Percentiles rank a stretch among this genome's conserved stretches.
Conservation (phyloP, 1,140 invertebrate species). For the Vanessa atalanta region DNA sequence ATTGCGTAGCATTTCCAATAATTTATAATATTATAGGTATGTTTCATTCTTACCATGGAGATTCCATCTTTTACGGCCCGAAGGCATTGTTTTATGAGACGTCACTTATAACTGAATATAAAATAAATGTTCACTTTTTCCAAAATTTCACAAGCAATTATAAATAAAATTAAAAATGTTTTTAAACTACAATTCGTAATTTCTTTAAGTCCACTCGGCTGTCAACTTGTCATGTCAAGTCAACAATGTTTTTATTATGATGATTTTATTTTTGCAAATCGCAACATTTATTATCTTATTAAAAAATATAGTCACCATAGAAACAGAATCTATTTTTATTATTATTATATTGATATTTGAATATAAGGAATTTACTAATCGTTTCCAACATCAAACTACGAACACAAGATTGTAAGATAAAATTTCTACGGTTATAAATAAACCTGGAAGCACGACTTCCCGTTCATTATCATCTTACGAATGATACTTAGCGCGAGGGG, state of each 20-base stretch:
- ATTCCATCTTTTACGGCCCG: conserved; percentile 82
- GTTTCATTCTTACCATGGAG: conserved; percentile 80
- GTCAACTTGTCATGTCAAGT: conserved; percentile 30
- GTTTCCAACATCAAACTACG: no score
- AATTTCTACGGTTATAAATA: conserved; percentile 8
- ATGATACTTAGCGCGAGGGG: conserved; percentile 33
- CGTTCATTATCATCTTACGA: conserved; percentile 32
- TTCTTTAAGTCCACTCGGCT: conserved; percentile 11
- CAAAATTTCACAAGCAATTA: conserved; percentile 3
- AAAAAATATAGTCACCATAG: neutral
- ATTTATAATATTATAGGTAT: conserved; percentile 11
- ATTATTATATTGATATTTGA: no score
- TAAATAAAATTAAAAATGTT: conserved; percentile 13
- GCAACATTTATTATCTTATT: conserved; percentile 6
- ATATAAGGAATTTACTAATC: no score
- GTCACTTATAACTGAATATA: neutral
- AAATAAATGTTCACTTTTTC: neutral
- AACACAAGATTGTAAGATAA: neutral
- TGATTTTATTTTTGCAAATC: conserved; percentile 13
- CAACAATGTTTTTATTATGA: conserved; percentile 26
- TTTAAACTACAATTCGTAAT: conserved; percentile 23
- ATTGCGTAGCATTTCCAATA: neutral
- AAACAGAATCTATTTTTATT: no score
- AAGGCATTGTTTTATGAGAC: conserved; percentile 59
- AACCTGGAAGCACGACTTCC: conserved; percentile 25